Evolutionary conservation across 2,888 invertebrate species (phyloP), one percentile per base, ranked within the genome.

Genomic region (Scaptomyza caliginosa): DNA sequence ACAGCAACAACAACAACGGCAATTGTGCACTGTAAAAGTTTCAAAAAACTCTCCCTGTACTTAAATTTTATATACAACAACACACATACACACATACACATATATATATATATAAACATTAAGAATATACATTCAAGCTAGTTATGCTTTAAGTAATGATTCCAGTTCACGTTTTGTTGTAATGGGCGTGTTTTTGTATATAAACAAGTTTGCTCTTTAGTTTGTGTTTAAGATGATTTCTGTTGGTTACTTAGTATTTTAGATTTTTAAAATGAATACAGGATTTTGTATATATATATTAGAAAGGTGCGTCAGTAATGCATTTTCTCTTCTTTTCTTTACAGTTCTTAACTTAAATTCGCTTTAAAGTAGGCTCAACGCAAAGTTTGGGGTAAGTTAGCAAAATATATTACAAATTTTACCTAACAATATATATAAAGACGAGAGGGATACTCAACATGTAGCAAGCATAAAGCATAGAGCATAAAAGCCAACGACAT

Each of bases 1-100:
- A 45, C 58, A 48, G 56, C 52, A 59, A 45, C 49, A 55, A 48
- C 49, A 67, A 57, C 52, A 59, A 45, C 49, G 51, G 43, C 49
- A 67, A 57, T 39, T 68, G 69, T 39, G 56, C 51, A 36, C 17
- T 36, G 48, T 28, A 32, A 46, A 62, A 71, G 62, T 71, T 71
- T 63, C 67, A 67, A 46, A 34, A 38, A 63, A 72, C 67, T 70
- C 26, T n/a, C 28, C 4, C 10, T 21, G 43, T 13, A 50, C 28
- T 28, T 1, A 30, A 10, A 34, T 28, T 17, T 4, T 10, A 30
- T 28, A 30, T 7, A 42, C 8, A 6, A 11, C 23, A 11, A 50
- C 11, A 10, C 19, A 36, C n/a, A 30, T 2, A 6, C 13, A 28
- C 11, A 50, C 11, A 10, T 26, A 36, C n/a, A 30, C 3, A 30